These are phyloP conservation scores for western clawed frog (Xenopus tropicalis) DNA, from an alignment of 2,113 vertebrate genomes.

Conservation along the genomic window DNA sequence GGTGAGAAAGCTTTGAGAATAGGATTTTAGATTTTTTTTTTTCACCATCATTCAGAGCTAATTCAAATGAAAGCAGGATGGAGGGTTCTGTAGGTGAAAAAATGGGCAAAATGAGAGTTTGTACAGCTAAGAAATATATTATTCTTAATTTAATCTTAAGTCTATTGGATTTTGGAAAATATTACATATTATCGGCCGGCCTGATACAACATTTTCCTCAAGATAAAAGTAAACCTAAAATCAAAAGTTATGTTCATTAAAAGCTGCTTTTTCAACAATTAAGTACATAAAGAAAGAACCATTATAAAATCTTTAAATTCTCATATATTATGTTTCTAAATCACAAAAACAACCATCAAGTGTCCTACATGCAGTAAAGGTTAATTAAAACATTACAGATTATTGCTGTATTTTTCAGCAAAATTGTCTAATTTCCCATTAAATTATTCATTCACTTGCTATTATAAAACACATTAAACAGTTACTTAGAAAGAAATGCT, in stretches of 20 bases:
- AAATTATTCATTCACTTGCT: constrained; percentile 41
- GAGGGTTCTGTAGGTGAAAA: too few relatives aligned
- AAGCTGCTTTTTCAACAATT: constrained; percentile 33
- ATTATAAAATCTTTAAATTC: constrained; percentile 35
- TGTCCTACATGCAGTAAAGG: constrained; percentile 41
- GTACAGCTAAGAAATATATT: too few relatives aligned
- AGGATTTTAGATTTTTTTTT: too few relatives aligned
- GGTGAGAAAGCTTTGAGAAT: too few relatives aligned
- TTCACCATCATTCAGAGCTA: too few relatives aligned
- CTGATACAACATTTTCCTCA: too few relatives aligned
- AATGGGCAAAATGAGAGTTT: too few relatives aligned
- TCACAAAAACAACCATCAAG: constrained; percentile 39
- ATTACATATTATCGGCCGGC: too few relatives aligned
- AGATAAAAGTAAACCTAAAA: not conserved
- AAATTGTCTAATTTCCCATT: constrained; percentile 44
- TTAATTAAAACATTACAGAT: constrained; percentile 42
- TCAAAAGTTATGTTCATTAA: constrained; percentile 33
- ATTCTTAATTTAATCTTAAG: too few relatives aligned
- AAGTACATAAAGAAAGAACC: constrained; percentile 32
- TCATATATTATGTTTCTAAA: constrained; percentile 39
- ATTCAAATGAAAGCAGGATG: too few relatives aligned
- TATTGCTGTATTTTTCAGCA: constrained; percentile 42
- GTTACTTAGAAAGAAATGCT: constrained; percentile 37
- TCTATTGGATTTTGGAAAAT: too few relatives aligned
- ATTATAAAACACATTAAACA: constrained; percentile 44